Conservation (phyloP, 1,140 invertebrate species). For the Pantala flavescens region DNA sequence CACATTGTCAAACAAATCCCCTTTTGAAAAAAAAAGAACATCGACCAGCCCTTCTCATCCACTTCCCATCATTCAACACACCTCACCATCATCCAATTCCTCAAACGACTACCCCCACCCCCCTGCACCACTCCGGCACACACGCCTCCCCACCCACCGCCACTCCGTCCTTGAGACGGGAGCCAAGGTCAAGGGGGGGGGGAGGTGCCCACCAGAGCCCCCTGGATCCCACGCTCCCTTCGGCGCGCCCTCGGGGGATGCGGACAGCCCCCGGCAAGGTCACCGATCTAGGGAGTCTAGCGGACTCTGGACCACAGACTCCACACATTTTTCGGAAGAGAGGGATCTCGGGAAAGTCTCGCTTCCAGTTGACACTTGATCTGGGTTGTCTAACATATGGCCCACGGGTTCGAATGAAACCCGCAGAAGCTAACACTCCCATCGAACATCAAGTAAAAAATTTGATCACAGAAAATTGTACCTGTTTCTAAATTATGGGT, state of each 20-base stretch:
- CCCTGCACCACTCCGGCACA: background rate
- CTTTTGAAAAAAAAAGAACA: background rate
- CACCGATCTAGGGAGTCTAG: background rate
- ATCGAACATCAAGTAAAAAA: no score
- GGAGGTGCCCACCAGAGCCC: background rate
- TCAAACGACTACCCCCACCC: background rate
- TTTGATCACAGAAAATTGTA: no score
- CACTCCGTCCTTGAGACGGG: conserved; percentile 6
- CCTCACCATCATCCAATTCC: background rate
- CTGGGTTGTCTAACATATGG: no score
- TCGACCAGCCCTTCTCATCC: background rate
- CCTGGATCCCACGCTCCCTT: background rate
- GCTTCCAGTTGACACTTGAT: no score
- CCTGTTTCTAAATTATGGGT: no score
- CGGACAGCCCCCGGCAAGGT: background rate
- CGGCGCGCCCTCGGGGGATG: background rate
- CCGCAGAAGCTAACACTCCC: no score
- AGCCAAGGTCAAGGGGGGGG: conserved; percentile 1
- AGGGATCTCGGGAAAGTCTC: no score
- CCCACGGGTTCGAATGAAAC: no score
- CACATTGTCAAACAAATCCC: no score
- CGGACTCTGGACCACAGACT: no score
- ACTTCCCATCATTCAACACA: background rate
- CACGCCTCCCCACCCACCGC: background rate
- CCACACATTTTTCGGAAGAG: no score